These are phyloP conservation scores for Rhizoglyphus robini DNA, from an alignment of 1,140 invertebrate species.

Conservation along the genomic window DNA sequence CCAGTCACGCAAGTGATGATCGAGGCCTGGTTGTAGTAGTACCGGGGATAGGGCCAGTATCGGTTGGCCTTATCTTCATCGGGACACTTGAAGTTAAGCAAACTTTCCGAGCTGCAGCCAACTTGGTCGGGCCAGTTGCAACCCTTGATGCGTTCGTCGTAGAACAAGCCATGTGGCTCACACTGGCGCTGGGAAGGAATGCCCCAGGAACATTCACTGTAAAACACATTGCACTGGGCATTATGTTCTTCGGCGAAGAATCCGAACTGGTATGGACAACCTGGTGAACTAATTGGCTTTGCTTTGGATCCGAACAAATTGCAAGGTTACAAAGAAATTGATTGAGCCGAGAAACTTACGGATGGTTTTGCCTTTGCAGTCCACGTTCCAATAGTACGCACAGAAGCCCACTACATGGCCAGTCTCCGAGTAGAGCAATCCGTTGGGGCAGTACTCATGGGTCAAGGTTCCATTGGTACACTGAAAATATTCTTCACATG, in stretches of 20 bases:
- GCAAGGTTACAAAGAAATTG: too few relatives aligned
- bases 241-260: conserved; percentile 56
- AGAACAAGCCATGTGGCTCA: conserved; percentile 61
- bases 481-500: conserved; percentile 69
- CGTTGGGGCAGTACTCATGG: conserved; percentile 77
- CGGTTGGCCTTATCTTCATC: conserved; percentile 56
- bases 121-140: conserved; percentile 88
- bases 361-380: conserved; percentile 70
- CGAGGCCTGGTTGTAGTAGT: conserved; percentile 66
- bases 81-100: conserved; percentile 46
- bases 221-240: conserved; percentile 59
- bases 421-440: conserved; percentile 74
- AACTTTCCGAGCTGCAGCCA: conserved; percentile 67
- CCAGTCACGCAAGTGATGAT: conserved; percentile 76
- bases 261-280: conserved; percentile 73
- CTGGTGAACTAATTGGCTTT: conserved; percentile 26
- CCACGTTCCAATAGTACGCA: conserved; percentile 81
- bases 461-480: conserved; percentile 79
- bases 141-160: conserved; percentile 67
- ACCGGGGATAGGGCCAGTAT: conserved; percentile 81
- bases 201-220: conserved; percentile 69
- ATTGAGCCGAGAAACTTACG: conserved; percentile 33
- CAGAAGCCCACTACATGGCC: conserved; percentile 76
- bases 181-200: conserved; percentile 60
- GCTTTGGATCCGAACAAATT: conserved; percentile 10